These are phyloP conservation scores for Eutrigla gurnardus DNA, from an alignment of 2,797 vertebrate species.

Conservation along the genomic window DNA sequence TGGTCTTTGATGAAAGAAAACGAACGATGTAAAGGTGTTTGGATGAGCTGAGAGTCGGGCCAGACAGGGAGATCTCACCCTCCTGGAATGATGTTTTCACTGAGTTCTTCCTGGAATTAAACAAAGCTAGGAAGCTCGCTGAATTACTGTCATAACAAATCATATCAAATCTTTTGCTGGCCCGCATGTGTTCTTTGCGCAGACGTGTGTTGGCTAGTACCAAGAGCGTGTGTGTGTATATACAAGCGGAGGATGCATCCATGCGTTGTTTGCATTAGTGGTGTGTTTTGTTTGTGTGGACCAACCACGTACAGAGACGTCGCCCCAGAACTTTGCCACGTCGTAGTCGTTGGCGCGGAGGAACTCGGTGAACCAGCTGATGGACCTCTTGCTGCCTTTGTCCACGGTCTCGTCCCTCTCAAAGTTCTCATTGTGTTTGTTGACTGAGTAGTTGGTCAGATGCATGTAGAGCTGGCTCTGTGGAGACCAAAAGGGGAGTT, in stretches of 20 bases:
- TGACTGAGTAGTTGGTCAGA: constrained; percentile 98
- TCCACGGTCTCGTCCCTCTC: constrained; percentile 95
- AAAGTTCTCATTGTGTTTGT: constrained; percentile 98
- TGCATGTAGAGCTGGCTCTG: constrained; percentile 98
- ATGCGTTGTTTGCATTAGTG: constrained; percentile 45
- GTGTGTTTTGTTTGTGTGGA: constrained; percentile 45
- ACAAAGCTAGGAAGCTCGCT: constrained; percentile 63
- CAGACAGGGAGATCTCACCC: constrained; percentile 48
- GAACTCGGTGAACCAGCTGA: constrained; percentile 98
- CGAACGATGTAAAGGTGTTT: constrained; percentile 48
- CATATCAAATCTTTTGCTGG: constrained; percentile 53
- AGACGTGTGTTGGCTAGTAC: constrained; percentile 36
- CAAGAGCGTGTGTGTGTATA: constrained; percentile 44
- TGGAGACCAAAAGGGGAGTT: constrained; percentile 16
- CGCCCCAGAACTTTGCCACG: constrained; percentile 97
- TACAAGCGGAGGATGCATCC: constrained; percentile 24
- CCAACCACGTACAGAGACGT: constrained; percentile 92
- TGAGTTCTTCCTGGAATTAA: constrained; percentile 63
- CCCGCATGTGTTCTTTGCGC: constrained; percentile 35
- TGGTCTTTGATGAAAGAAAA: constrained; percentile 42
- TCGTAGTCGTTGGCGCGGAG: constrained; percentile 94
- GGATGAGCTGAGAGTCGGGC: constrained; percentile 44
- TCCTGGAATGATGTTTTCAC: constrained; percentile 69
- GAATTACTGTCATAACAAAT: constrained; percentile 75
- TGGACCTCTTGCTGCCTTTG: constrained; percentile 98